Conservation (phyloP, 2,113 vertebrate species). For the Desmodus rotundus region DNA sequence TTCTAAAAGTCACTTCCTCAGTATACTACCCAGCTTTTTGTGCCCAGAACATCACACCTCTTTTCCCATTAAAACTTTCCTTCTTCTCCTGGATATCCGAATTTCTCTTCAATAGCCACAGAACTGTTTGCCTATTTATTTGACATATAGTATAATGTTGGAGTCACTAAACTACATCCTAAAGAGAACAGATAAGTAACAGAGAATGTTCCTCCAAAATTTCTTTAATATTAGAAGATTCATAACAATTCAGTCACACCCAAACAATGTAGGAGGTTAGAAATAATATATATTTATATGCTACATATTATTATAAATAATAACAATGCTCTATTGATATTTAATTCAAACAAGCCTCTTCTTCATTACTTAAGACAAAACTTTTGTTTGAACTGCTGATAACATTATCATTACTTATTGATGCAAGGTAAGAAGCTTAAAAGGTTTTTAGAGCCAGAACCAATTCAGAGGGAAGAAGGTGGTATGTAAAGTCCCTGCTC, state of each 20-base stretch:
- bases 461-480: background rate
- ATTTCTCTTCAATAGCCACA: background rate
- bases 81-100: background rate
- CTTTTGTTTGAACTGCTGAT: background rate
- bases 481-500: background rate
- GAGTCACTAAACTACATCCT: background rate
- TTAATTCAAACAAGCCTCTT: conserved; percentile 34
- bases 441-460: background rate
- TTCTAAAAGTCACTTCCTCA: conserved; percentile 29
- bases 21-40: background rate
- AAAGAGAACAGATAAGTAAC: background rate
- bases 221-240: background rate
- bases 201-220: background rate
- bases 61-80: background rate
- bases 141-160: background rate
- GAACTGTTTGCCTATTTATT: background rate
- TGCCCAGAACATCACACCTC: background rate
- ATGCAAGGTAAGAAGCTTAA: background rate
- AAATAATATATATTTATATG: background rate
- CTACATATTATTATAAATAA: background rate
- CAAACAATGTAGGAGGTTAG: background rate
- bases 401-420: background rate
- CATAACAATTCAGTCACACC: background rate
- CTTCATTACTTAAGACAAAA: conserved; percentile 3
- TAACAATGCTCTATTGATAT: background rate